These are phyloP conservation scores for Acleris sparsana DNA, from an alignment of 2,888 invertebrate genomes.

Conservation along the genomic window DNA sequence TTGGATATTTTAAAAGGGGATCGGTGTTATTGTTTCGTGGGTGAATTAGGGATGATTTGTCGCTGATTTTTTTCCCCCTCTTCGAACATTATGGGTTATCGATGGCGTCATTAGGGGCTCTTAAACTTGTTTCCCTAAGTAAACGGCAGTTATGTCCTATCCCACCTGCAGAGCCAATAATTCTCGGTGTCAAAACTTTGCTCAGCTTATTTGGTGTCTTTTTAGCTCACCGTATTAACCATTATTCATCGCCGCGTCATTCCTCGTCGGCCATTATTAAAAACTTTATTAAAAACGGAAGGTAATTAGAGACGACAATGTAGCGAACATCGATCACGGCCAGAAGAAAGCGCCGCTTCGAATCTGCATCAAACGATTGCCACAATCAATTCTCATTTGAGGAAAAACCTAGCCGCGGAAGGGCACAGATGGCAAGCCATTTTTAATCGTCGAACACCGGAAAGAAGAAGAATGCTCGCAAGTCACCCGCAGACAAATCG, in stretches of 20 bases:
- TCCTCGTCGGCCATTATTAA: constrained; percentile 37
- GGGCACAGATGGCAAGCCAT: constrained; percentile 65
- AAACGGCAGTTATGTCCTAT: constrained; percentile 13
- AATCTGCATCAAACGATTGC: constrained; percentile 77
- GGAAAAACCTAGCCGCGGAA: constrained; percentile 48
- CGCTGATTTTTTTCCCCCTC: constrained; percentile 33
- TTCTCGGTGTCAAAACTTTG: constrained; percentile 26
- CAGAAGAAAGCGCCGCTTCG: constrained; percentile 56
- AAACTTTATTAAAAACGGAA: constrained; percentile 40
- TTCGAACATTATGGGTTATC: constrained; percentile 30
- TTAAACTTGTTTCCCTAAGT: constrained; percentile 9
- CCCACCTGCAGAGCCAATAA: constrained; percentile 29
- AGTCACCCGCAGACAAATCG: constrained; percentile 79
- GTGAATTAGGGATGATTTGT: constrained; percentile 39
- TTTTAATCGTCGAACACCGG: constrained; percentile 74
- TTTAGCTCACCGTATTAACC: constrained; percentile 32
- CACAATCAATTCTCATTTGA: constrained; percentile 80
- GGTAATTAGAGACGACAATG: constrained; percentile 45
- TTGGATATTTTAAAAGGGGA: constrained; percentile 45
- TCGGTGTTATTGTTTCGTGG: constrained; percentile 48
- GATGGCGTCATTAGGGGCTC: constrained; percentile 35
- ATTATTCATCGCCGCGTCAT: constrained; percentile 36
- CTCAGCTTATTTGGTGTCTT: constrained; percentile 30
- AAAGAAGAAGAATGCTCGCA: constrained; percentile 67
- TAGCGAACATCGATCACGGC: constrained; percentile 65